phyloP scores from a whole-genome alignment of 2,797 vertebrate genomes.

The Spinus olivaceus region DNA sequence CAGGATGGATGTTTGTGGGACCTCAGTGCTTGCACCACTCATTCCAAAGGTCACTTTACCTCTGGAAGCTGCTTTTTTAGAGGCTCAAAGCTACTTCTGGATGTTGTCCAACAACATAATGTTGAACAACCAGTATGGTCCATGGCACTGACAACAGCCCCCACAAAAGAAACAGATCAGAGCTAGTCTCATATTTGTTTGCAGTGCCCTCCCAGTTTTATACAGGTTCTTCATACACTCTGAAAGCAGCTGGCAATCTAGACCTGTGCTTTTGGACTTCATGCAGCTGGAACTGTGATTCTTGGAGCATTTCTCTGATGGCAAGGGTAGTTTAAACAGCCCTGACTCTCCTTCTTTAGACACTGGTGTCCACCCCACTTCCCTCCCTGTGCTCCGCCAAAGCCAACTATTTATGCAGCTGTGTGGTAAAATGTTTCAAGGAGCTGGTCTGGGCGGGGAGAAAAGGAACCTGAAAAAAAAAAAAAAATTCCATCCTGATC shows the following conservation, averaged over 20 bases:
- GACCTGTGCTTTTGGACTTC: neutral
- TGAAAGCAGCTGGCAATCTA: neutral
- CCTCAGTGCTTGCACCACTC: neutral
- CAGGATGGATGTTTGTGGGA: neutral
- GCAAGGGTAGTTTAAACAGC: neutral
- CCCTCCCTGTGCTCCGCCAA: neutral
- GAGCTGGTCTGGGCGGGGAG: neutral
- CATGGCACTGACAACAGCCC: neutral
- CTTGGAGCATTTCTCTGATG: neutral
- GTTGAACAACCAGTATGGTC: neutral
- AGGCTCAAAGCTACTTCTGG: neutral
- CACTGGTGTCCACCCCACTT: neutral
- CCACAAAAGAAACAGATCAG: neutral
- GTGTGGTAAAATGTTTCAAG: neutral
- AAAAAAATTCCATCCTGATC: neutral
- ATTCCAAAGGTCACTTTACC: neutral
- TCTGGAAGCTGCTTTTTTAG: neutral
- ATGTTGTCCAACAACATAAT: neutral
- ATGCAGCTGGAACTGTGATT: neutral
- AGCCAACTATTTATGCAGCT: conserved; percentile 44
- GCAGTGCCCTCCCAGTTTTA: neutral
- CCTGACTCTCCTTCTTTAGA: neutral
- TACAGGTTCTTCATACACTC: neutral
- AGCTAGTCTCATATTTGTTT: neutral
- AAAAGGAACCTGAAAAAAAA: neutral